Evolutionary conservation across 1,140 invertebrate species (phyloP).

Genomic region (Nebria ingens): DNA sequence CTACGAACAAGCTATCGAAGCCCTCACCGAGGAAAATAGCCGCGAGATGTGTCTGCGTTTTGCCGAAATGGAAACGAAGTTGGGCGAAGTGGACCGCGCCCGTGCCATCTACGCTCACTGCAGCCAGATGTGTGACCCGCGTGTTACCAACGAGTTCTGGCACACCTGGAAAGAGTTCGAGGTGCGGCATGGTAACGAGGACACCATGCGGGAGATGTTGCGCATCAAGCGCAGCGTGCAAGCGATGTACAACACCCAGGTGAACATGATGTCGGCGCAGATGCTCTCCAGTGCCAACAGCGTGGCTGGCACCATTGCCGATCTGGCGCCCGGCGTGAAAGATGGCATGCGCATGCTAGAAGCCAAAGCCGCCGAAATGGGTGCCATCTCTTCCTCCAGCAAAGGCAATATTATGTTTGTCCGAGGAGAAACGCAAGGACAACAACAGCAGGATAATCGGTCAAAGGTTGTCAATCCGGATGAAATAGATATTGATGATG

Average conservation of each 20-base stretch:
- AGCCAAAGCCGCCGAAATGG: constrained; percentile 64
- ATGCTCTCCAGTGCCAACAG: constrained; percentile 71
- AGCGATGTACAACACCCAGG: constrained; percentile 93
- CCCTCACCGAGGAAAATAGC: constrained; percentile 79
- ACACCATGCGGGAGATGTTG: constrained; percentile 98
- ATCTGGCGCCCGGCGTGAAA: constrained; percentile 56
- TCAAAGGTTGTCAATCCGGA: constrained; percentile 76
- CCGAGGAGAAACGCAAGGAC: constrained; percentile 73
- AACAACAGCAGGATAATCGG: constrained; percentile 53
- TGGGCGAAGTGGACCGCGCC: constrained; percentile 96
- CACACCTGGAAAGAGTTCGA: constrained; percentile 99
- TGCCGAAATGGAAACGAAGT: constrained; percentile 93
- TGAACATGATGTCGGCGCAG: constrained; percentile 96
- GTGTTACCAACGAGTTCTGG: constrained; percentile 92
- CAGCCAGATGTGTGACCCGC: constrained; percentile 97
- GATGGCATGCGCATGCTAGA: constrained; percentile 84
- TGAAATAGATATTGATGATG: constrained; percentile 85
- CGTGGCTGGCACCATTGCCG: constrained; percentile 50
- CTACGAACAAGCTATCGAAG: constrained; percentile 94
- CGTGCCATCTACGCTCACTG: constrained; percentile 96
- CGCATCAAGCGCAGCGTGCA: constrained; percentile 95
- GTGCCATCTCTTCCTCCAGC: constrained; percentile 38
- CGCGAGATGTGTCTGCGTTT: constrained; percentile 95
- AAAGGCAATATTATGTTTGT: constrained; percentile 71
- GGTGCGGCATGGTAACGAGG: constrained; percentile 98